phyloP scores from a whole-genome alignment of 35 echinoderm and acorn worm species.

The Chiridota heheva region DNA sequence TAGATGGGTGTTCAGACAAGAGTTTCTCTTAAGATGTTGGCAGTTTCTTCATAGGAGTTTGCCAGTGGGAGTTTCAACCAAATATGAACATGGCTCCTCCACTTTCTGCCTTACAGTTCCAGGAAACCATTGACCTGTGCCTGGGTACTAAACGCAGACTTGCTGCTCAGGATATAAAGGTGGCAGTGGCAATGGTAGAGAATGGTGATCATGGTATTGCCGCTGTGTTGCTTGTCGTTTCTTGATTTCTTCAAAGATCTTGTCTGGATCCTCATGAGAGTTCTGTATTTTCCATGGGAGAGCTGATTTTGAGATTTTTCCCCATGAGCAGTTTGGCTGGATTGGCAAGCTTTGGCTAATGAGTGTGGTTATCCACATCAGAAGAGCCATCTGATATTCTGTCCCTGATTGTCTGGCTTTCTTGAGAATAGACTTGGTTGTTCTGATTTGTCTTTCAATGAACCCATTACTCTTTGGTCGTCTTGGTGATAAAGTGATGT shows the following conservation, averaged over 20 bases:
- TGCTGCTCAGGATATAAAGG: background rate
- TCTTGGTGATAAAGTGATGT: constrained; percentile 35
- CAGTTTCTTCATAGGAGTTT: too few species aligned
- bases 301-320: too few species aligned
- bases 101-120: too few species aligned
- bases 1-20: too few species aligned
- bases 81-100: too few species aligned
- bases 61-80: too few species aligned
- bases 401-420: background rate
- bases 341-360: background rate
- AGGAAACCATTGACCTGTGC: background rate
- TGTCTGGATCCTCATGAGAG: background rate
- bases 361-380: constrained; percentile 14
- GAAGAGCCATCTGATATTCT: background rate
- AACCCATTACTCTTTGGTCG: constrained; percentile 31
- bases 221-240: background rate
- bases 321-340: too few species aligned
- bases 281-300: too few species aligned
- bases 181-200: background rate
- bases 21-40: too few species aligned
- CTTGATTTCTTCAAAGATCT: background rate
- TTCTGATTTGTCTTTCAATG: constrained; percentile 12
- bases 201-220: background rate
- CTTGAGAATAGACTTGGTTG: constrained; percentile 24
- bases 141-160: background rate